A percentile compares a stretch with the other conserved stretches of the same genome.
These are phyloP conservation scores for Fundulus diaphanus DNA, from an alignment of 2,797 vertebrate species.

Conservation along the genomic window DNA sequence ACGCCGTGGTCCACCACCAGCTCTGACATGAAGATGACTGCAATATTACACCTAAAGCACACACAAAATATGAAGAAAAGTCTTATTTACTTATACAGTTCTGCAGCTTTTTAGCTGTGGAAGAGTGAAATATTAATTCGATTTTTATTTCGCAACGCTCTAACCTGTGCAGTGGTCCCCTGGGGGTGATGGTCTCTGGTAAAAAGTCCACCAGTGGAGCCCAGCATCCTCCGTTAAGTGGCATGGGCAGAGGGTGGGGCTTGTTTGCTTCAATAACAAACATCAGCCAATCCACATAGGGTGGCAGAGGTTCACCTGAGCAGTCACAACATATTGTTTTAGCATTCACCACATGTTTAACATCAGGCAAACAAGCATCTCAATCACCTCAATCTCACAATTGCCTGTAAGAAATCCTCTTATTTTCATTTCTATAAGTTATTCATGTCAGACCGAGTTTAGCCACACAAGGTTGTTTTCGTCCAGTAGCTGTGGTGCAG, in stretches of 20 bases:
- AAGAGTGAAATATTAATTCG: neutral
- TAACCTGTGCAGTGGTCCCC: slow-evolving; percentile 95
- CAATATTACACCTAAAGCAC: slow-evolving; percentile 91
- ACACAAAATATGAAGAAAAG: slow-evolving; percentile 13
- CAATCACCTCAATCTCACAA: neutral
- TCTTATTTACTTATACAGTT: neutral
- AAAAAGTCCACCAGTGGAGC: slow-evolving; percentile 96
- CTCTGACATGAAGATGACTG: slow-evolving; percentile 98
- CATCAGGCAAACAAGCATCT: neutral
- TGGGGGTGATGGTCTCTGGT: slow-evolving; percentile 93
- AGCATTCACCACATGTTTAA: neutral
- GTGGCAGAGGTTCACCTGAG: slow-evolving; percentile 91
- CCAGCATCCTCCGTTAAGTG: slow-evolving; percentile 95
- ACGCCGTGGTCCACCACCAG: slow-evolving; percentile 99
- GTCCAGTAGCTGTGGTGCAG: slow-evolving; percentile 42
- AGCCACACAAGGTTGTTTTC: slow-evolving; percentile 35
- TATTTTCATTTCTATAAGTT: slow-evolving; percentile 7
- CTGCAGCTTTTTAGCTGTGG: neutral
- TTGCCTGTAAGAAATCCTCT: neutral
- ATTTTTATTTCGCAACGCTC: slow-evolving; percentile 14
- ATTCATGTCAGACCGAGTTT: slow-evolving; percentile 10
- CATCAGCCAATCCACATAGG: slow-evolving; percentile 92
- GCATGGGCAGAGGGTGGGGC: slow-evolving; percentile 94
- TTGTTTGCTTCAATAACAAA: slow-evolving; percentile 91
- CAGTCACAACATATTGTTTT: slow-evolving; percentile 10